phyloP scores from a whole-genome alignment of 2,888 invertebrate species.

The Galerucella nymphaeae region DNA sequence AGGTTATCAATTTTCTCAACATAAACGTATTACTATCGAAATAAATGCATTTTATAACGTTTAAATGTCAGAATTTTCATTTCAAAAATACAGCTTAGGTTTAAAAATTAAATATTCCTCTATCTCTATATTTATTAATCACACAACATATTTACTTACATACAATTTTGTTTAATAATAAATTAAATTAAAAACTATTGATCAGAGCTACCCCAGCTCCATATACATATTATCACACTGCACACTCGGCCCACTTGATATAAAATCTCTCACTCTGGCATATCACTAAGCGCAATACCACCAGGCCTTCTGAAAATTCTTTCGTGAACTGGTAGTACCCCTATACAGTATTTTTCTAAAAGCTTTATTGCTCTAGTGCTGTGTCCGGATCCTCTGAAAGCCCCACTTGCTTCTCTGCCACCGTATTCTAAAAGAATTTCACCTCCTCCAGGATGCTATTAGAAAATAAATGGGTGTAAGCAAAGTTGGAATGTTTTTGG shows the following conservation, averaged over 20 bases:
- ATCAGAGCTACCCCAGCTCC: too few species aligned
- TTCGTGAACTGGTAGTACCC: constrained; percentile 79
- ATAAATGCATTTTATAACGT: background rate
- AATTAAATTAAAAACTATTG: background rate
- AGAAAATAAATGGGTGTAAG: constrained; percentile 48
- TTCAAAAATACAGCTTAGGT: too few species aligned
- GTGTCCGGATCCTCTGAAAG: constrained; percentile 85
- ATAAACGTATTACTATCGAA: background rate
- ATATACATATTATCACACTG: too few species aligned
- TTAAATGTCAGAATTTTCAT: too few species aligned
- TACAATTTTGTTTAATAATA: background rate
- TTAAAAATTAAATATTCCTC: background rate
- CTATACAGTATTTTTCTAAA: constrained; percentile 79
- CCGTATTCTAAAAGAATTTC: constrained; percentile 87
- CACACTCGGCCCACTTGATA: too few species aligned
- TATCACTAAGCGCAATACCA: constrained; percentile 70
- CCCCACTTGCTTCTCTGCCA: constrained; percentile 85
- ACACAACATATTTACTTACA: background rate
- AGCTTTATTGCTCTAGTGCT: constrained; percentile 73
- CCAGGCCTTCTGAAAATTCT: constrained; percentile 76
- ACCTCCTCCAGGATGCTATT: constrained; percentile 84
- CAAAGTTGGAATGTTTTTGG: too few species aligned
- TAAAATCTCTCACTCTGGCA: constrained; percentile 65
- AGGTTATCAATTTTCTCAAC: background rate
- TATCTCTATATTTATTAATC: background rate